Evolutionary conservation across 2,797 vertebrate species (phyloP).

Genomic region (Phrynocephalus forsythii): DNA sequence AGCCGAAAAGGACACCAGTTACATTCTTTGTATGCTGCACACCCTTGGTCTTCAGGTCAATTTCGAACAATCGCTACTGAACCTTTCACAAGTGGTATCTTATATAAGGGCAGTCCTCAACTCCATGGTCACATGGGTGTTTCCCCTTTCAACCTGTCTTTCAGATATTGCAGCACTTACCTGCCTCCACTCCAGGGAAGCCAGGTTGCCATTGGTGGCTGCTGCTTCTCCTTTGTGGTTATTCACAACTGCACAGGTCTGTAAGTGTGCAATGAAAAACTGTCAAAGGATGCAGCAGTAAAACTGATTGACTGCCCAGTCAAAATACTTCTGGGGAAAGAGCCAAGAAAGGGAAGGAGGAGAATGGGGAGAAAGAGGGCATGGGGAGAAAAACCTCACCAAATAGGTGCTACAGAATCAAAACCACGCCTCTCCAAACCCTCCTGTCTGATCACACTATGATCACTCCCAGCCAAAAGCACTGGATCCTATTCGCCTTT

Average conservation of each 20-base stretch:
- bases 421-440: background rate
- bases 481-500: too few relatives aligned
- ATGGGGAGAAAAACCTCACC: too few relatives aligned
- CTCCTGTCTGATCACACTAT: too few relatives aligned
- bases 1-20: too few relatives aligned
- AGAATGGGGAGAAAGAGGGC: background rate
- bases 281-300: background rate
- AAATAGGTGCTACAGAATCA: background rate
- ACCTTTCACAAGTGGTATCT: background rate
- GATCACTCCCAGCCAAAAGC: too few relatives aligned
- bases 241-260: background rate
- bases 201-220: background rate
- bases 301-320: background rate
- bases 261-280: background rate
- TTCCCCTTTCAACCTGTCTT: too few relatives aligned
- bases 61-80: too few relatives aligned
- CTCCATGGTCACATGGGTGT: too few relatives aligned
- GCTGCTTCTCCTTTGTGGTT: background rate
- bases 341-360: background rate
- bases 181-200: background rate
- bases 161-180: too few relatives aligned
- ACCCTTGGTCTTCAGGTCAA: too few relatives aligned
- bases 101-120: too few relatives aligned
- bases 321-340: background rate
- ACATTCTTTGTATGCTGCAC: too few relatives aligned